Base-by-base conservation (phyloP, 2,888 invertebrate species). In the Volucella inflata region DNA sequence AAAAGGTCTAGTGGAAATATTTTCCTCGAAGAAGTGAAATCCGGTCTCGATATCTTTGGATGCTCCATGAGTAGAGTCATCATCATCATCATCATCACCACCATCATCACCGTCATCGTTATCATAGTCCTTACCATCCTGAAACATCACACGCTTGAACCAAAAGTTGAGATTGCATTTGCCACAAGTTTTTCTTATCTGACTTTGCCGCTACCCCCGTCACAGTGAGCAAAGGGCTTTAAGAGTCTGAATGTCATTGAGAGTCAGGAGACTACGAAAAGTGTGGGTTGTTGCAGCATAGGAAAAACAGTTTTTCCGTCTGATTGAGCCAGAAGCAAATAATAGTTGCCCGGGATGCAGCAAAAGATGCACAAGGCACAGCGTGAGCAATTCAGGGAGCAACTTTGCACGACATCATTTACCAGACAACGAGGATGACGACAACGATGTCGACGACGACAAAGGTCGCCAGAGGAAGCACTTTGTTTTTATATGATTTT, bases 111-210 rank as follows among this genome's bases (percentile, higher is more conserved):
- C 36, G 38, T 50, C 48, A 30, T 72, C 51, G 2, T 48, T 44
- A 8, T 17, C 14, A 21, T 42, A 46, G 46, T 65, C 30, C 9
- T 50, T 21, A 38, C 48, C 77, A 44, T 59, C 44, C 64, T 44
- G 42, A 68, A 78, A 46, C 79, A 79, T 79, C 74, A 74, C 68
- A 74, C 53, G 74, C 74, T 74, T 64, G 64, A 75, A 50, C 79
- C 51, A 59, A 75, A 74, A 83, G 83, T 83, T 84, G 65, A 79
- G 80, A 80, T 84, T 79, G 84, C 80, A 84, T 80, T 84, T 84
- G 80, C 75, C 84, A 67, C 84, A 80, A 84, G 84, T 84, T 84
- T 84, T 67, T 57, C 75, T 80, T 80, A 84, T 84, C 84, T 83
- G n/a, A 14, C 16, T 17, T 40, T 48, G 50, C 36, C 55, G 16